These are phyloP conservation scores for Ammodramus savannarum DNA, from an alignment of 2,113 vertebrate genomes.

Conservation along the genomic window DNA sequence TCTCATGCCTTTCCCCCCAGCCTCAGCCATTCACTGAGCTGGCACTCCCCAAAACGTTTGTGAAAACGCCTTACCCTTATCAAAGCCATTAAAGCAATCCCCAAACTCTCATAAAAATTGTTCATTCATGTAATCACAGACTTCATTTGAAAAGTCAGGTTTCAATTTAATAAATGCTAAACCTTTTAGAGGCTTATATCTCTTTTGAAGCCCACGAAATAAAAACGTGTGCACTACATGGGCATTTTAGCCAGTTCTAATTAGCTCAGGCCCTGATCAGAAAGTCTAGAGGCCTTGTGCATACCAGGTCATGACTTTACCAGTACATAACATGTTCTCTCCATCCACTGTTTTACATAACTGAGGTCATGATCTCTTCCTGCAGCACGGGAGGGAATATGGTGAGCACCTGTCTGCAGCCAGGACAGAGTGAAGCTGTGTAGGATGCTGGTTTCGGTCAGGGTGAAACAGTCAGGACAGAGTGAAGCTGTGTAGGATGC, in stretches of 20 bases:
- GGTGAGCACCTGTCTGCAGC: not conserved
- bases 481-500: not conserved
- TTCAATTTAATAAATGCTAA: not conserved
- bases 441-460: constrained; percentile 14
- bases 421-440: not conserved
- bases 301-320: not conserved
- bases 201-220: not conserved
- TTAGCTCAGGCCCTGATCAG: not conserved
- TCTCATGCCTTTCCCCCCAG: not conserved
- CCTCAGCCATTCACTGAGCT: not conserved
- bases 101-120: not conserved
- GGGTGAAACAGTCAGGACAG: not conserved
- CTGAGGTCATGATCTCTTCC: not conserved
- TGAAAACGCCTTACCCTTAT: not conserved
- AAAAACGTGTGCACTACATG: not conserved
- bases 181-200: not conserved
- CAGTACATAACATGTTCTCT: not conserved
- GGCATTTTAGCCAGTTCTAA: not conserved
- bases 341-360: not conserved
- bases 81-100: not conserved
- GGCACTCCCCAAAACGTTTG: not conserved
- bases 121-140: not conserved
- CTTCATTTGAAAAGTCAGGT: not conserved
- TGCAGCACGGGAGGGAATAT: not conserved
- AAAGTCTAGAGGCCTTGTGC: not conserved